phyloP scores from a whole-genome alignment of 2,888 invertebrate genomes.

The Orgyia antiqua region DNA sequence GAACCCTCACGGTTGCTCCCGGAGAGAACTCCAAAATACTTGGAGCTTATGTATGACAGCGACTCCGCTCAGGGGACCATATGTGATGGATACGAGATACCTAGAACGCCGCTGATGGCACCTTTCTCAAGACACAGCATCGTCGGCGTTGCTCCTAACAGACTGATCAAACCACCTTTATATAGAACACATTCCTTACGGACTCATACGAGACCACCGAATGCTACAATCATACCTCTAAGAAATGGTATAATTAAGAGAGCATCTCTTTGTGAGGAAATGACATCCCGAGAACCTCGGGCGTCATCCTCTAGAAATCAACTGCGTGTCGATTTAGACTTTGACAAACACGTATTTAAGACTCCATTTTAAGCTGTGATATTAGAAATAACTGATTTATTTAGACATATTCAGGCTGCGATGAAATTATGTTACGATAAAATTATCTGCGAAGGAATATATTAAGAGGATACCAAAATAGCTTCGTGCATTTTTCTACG shows the following conservation, averaged over 20 bases:
- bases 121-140: constrained; percentile 57
- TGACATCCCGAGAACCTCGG: constrained; percentile 22
- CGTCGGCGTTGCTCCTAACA: constrained; percentile 60
- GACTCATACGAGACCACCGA: constrained; percentile 47
- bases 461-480: too few relatives aligned
- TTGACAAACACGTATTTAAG: constrained; percentile 56
- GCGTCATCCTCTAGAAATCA: constrained; percentile 30
- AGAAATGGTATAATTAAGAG: constrained; percentile 55
- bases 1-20: constrained; percentile 61
- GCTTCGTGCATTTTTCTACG: too few relatives aligned
- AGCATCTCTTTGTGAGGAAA: constrained; percentile 55
- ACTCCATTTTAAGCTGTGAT: constrained; percentile 72
- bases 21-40: constrained; percentile 77
- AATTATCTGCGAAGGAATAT: too few relatives aligned
- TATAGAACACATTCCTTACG: constrained; percentile 56
- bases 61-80: constrained; percentile 55
- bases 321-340: constrained; percentile 28
- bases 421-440: neutral
- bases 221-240: constrained; percentile 64
- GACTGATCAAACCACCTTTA: constrained; percentile 51
- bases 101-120: constrained; percentile 52
- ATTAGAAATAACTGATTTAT: constrained; percentile 41
- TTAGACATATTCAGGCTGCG: constrained; percentile 60
- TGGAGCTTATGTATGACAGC: constrained; percentile 81
- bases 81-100: constrained; percentile 82